phyloP scores from a whole-genome alignment of 2,888 invertebrate genomes.

The Sphaeridia pumilis region DNA sequence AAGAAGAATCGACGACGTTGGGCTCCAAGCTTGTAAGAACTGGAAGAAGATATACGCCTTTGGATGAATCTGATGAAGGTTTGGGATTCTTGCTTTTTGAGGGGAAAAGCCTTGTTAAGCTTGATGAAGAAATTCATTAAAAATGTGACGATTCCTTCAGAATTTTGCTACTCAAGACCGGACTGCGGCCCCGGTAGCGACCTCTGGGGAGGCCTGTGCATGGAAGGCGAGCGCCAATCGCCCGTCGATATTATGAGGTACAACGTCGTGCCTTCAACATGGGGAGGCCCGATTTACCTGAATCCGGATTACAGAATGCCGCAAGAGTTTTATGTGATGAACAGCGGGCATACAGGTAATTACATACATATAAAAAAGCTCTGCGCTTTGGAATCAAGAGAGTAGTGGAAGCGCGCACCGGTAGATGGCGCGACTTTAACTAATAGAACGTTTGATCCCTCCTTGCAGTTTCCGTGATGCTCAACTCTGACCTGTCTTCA shows the following conservation, averaged over 20 bases:
- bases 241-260: conserved; percentile 46
- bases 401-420: neutral
- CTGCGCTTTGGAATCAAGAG: neutral
- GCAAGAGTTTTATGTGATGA: conserved; percentile 11
- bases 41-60: neutral
- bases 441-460: neutral
- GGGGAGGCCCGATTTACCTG: conserved; percentile 9
- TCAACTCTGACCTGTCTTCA: conserved; percentile 13
- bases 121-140: neutral
- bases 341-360: conserved; percentile 14
- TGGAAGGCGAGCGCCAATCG: conserved; percentile 54
- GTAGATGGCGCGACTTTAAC: neutral
- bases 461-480: conserved; percentile 8
- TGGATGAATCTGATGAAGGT: conserved; percentile 1
- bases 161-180: conserved; percentile 16
- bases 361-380: no score
- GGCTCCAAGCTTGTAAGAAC: neutral
- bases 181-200: conserved; percentile 24
- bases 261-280: neutral
- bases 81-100: neutral
- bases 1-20: neutral
- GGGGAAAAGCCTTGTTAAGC: neutral
- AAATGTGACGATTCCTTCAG: neutral
- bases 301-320: conserved; percentile 9
- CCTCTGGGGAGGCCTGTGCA: conserved; percentile 55